Percentiles rank a stretch among this genome's conserved stretches.
Conservation (phyloP, 2,797 vertebrate species). For the Hypotaenidia okinawae region DNA sequence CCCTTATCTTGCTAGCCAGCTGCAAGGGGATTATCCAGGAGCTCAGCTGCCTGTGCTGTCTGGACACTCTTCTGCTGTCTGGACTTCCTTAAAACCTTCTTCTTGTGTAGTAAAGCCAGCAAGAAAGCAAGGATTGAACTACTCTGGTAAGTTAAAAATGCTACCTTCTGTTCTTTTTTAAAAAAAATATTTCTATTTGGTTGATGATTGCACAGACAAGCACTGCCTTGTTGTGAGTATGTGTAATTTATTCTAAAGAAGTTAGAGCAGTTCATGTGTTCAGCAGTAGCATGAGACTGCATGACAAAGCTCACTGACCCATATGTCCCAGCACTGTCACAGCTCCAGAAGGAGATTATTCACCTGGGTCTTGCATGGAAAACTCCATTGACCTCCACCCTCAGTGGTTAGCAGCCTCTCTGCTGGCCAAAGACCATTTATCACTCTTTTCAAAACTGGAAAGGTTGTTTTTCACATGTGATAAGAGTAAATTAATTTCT, state of each 20-base stretch:
- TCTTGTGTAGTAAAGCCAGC: background rate
- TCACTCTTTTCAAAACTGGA: background rate
- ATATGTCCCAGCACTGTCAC: background rate
- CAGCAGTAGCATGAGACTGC: background rate
- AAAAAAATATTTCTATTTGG: background rate
- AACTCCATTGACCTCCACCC: background rate
- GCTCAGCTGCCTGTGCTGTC: background rate
- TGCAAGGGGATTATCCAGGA: background rate
- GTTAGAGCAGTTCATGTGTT: background rate
- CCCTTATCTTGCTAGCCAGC: conserved; percentile 67
- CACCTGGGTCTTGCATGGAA: background rate
- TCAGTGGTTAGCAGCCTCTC: background rate
- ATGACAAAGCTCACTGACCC: background rate
- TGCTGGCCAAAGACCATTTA: background rate
- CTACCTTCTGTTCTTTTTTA: background rate
- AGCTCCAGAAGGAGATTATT: background rate
- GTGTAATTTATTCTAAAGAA: background rate
- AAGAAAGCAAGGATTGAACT: background rate
- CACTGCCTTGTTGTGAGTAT: background rate
- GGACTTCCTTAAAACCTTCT: background rate
- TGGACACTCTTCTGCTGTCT: background rate
- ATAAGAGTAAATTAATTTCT: background rate
- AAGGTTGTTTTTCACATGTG: background rate
- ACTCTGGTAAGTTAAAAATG: conserved; percentile 32
- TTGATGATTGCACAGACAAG: background rate